A percentile compares a stretch with the other conserved stretches of the same genome.
Evolutionary conservation across 2,113 vertebrate genomes (phyloP).

Genomic region (Puffinus mauretanicus): DNA sequence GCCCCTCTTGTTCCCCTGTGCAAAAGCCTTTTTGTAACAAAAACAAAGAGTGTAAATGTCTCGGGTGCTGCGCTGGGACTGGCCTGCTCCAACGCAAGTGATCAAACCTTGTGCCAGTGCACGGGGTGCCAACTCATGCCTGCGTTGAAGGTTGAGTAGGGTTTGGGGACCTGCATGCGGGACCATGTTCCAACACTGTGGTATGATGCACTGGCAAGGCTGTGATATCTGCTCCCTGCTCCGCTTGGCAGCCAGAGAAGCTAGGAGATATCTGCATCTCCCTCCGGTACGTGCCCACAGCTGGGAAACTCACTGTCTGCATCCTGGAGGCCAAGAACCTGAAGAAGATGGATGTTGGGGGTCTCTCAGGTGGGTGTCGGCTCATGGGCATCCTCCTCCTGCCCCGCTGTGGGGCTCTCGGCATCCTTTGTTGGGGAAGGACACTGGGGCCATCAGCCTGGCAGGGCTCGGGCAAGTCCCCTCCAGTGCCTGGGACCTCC

Average conservation of each 20-base stretch:
- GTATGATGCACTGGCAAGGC: background rate
- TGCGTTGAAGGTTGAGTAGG: background rate
- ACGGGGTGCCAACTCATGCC: background rate
- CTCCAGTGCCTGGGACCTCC: background rate
- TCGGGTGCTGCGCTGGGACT: background rate
- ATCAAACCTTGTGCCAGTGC: background rate
- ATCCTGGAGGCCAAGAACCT: slow-evolving; percentile 98
- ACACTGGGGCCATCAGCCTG: background rate
- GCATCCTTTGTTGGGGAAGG: background rate
- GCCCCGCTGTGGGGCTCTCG: background rate
- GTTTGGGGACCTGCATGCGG: background rate
- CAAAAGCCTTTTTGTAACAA: background rate
- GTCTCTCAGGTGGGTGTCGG: slow-evolving; percentile 85
- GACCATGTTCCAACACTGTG: background rate
- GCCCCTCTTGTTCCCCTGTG: background rate
- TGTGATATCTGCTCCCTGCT: background rate
- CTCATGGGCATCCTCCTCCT: background rate
- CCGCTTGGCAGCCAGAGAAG: slow-evolving; percentile 87
- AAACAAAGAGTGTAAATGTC: background rate
- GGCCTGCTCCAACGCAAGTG: background rate
- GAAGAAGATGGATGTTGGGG: slow-evolving; percentile 99
- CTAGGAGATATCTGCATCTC: slow-evolving; percentile 98
- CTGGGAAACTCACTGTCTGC: slow-evolving; percentile 96
- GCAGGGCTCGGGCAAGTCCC: background rate
- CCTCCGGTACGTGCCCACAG: slow-evolving; percentile 94